Evolutionary conservation across 2,888 invertebrate species (phyloP).

Genomic region (Ormyrus thymus): DNA sequence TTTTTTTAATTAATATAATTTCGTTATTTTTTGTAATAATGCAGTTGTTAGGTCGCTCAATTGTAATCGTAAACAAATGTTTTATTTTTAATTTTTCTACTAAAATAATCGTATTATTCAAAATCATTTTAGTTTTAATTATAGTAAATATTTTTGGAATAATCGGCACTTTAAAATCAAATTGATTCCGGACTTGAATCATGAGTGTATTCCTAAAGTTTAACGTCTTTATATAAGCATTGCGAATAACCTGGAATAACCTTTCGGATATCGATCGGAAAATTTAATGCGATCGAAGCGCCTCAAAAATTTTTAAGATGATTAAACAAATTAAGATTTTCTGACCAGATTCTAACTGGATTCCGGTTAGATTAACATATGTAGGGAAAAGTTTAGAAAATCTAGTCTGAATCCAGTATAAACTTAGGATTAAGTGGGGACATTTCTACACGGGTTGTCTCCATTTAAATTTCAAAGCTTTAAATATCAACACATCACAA

Average conservation of each 20-base stretch:
- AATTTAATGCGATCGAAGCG: too few relatives aligned
- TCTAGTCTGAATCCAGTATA: too few relatives aligned
- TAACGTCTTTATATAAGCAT: too few relatives aligned
- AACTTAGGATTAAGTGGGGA: too few relatives aligned
- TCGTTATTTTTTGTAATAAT: not conserved
- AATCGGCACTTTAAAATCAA: not conserved
- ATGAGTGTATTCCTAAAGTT: not conserved
- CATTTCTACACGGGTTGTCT: conserved; percentile 50
- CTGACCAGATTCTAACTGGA: too few relatives aligned
- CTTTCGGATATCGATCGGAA: too few relatives aligned
- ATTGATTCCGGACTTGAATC: not conserved
- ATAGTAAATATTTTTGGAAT: not conserved
- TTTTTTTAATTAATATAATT: not conserved
- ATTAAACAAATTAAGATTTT: too few relatives aligned
- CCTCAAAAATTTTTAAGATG: too few relatives aligned
- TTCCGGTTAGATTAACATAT: too few relatives aligned
- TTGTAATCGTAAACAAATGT: not conserved
- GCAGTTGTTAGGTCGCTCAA: not conserved
- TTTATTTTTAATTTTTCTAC: not conserved
- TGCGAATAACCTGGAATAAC: too few relatives aligned
- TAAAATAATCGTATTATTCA: not conserved
- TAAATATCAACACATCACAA: conserved; percentile 61
- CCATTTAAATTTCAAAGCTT: conserved; percentile 63
- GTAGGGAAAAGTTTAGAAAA: too few relatives aligned
- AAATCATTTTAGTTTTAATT: not conserved